phyloP scores from a whole-genome alignment of 1,140 invertebrate genomes.

The Drosophila quadrilineata region DNA sequence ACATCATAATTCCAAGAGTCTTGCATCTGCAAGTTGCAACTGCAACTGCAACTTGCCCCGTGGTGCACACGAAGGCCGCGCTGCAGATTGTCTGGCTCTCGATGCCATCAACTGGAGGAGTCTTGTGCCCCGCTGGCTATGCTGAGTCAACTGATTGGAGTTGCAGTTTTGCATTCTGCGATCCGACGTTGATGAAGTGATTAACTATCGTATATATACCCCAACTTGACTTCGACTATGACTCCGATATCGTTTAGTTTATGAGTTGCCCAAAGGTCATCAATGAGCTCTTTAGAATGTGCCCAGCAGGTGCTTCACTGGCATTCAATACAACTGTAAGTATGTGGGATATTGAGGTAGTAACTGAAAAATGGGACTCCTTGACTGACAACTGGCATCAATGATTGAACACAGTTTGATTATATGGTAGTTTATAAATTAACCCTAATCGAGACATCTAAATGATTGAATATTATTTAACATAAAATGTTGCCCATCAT shows the following conservation, averaged over 20 bases:
- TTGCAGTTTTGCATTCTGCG: conserved; percentile 33
- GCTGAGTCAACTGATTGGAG: conserved; percentile 33
- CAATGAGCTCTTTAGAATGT: neutral
- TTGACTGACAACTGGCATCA: no score
- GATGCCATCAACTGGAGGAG: neutral
- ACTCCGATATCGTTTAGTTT: conserved; percentile 61
- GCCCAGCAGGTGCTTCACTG: conserved; percentile 49
- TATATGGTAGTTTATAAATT: no score
- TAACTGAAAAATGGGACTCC: no score
- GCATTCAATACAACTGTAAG: no score
- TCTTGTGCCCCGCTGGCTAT: neutral
- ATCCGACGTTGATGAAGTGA: conserved; percentile 72
- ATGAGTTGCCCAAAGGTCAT: conserved; percentile 36
- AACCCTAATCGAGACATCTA: no score
- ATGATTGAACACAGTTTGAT: no score
- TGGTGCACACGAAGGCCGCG: conserved; percentile 56
- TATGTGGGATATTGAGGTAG: no score
- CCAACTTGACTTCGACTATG: conserved; percentile 20
- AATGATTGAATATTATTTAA: neutral
- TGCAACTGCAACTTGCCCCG: conserved; percentile 31
- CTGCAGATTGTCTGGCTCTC: conserved; percentile 45
- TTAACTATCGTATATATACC: conserved; percentile 63
- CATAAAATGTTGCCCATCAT: neutral
- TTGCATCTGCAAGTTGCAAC: conserved; percentile 5
- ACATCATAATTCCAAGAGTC: conserved; percentile 49